Percentiles rank a stretch among this genome's conserved stretches.
These are phyloP conservation scores for Entomobrya multifasciata DNA, from an alignment of 2,888 invertebrate genomes.

Conservation along the genomic window DNA sequence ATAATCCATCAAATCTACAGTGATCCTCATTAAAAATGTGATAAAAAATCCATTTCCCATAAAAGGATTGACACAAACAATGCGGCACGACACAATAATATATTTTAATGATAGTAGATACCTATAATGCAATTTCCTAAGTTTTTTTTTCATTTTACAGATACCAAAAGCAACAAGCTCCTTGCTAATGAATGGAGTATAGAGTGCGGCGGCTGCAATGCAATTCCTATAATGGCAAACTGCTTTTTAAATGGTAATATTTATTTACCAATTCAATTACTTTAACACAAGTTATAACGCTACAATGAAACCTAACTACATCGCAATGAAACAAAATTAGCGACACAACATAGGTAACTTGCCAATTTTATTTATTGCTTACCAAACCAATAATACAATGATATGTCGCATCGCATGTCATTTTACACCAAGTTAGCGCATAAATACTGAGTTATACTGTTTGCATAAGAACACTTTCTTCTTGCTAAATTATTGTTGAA, in stretches of 20 bases:
- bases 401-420: not conserved
- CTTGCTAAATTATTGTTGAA: not conserved
- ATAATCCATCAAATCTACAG: slow-evolving; percentile 38
- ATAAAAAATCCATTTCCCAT: slow-evolving; percentile 64
- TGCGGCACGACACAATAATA: slow-evolving; percentile 61
- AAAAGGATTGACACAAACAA: slow-evolving; percentile 65
- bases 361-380: slow-evolving; percentile 45
- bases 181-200: slow-evolving; percentile 62
- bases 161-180: no score
- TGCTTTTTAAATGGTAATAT: not conserved
- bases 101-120: slow-evolving; percentile 24
- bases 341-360: not conserved
- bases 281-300: not conserved
- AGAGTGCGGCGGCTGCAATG: slow-evolving; percentile 1
- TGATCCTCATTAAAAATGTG: slow-evolving; percentile 67
- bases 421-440: not conserved
- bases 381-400: slow-evolving; percentile 9
- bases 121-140: not conserved
- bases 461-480: slow-evolving; percentile 30
- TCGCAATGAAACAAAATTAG: not conserved
- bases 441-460: not conserved
- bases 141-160: slow-evolving; percentile 45
- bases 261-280: slow-evolving; percentile 22
- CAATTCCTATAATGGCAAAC: not conserved
- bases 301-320: not conserved